Evolutionary conservation across 1,140 invertebrate genomes (phyloP), one percentile per base, ranked within the genome.

Genomic region (Ericerus pela): DNA sequence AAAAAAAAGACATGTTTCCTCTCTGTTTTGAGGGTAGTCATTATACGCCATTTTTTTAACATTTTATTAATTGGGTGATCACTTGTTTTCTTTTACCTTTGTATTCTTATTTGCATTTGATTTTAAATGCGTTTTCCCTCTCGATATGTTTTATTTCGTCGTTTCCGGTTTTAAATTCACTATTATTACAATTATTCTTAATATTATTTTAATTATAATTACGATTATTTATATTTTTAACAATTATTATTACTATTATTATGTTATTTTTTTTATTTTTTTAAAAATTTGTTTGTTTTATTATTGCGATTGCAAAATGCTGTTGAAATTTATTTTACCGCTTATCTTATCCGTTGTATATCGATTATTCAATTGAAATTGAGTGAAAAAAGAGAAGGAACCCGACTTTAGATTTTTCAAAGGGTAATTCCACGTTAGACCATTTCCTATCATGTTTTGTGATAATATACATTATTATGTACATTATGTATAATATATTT

Each of bases 1-100:
- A 47, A 8, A 22, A 22, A 47, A 47, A 47, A 47, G 20, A 24
- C 16, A 20, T 22, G 4, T 47, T 47, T 47, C 41, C 41, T 47
- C 41, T 47, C 41, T 47, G 20, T 41, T 41, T 16, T 12, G 20
- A 41, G n/a, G 41, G 41, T 47, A 47, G 41, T 47, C 41, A 47
- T 47, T 24, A 47, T 47, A 24, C 26, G 41, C 41, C 41, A 47
- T 47, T 47, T 47, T 10, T n/a, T 24, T 47, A 47, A 47, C 22
- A 47, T 47, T 18, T 47, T 47, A 47, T 47, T 47, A 47, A 24
- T 47, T 47, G 41, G 41, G 41, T 47, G 41, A 47, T 47, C 20
- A 47, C 41, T 47, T 47, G 22, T 47, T 47, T 47, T 47, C 41
- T 18, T 47, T 47, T 47, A 47, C 26, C 26, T 63, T 58, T 65